A percentile compares a stretch with the other conserved stretches of the same genome.
These are phyloP conservation scores for Actenoides lindsayi DNA, from an alignment of 2,113 vertebrate genomes.

Conservation along the genomic window DNA sequence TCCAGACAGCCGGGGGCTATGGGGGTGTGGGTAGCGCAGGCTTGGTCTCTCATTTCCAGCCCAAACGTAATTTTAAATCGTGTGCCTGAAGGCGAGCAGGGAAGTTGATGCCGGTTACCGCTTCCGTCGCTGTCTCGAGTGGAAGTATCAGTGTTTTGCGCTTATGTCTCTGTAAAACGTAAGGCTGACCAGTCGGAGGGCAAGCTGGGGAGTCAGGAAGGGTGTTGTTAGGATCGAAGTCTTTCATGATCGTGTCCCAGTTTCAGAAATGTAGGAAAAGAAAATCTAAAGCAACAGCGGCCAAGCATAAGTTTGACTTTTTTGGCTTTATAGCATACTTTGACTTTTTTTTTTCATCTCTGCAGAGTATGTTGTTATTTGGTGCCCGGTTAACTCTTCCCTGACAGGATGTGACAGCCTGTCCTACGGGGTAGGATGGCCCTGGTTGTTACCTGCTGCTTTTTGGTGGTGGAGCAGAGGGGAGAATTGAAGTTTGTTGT, in stretches of 20 bases:
- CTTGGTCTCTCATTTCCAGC: accelerated
- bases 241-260: neutral
- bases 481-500: neutral
- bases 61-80: neutral
- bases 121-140: neutral
- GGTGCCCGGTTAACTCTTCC: neutral
- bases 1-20: too few species aligned
- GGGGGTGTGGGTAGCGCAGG: accelerated
- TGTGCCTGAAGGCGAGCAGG: neutral
- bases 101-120: too few species aligned
- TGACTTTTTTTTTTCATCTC: neutral
- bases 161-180: neutral
- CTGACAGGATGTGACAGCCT: neutral
- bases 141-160: neutral
- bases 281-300: neutral
- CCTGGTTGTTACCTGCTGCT: neutral
- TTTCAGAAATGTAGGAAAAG: neutral
- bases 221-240: neutral
- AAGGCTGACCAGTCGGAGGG: neutral
- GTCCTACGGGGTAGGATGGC: neutral
- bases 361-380: accelerated
- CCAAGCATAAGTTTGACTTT: neutral
- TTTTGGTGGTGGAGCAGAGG: neutral
- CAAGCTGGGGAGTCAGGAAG: neutral
- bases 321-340: accelerated